Base-by-base conservation (phyloP, 2,888 invertebrate genomes). In the Neria commutata region DNA sequence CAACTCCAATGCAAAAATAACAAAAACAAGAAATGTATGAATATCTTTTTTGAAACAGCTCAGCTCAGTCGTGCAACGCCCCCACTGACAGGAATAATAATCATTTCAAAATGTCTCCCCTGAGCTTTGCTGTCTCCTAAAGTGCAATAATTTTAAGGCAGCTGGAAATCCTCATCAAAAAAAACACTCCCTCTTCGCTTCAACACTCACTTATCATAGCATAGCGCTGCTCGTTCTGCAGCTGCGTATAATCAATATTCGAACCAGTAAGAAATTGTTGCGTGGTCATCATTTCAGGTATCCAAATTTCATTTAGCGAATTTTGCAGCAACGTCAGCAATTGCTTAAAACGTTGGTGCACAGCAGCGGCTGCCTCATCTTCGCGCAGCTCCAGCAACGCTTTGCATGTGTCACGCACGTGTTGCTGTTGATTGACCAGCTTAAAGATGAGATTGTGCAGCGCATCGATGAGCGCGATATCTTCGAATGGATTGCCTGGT, bases 401-500 rank as follows among this genome's bases (percentile, higher is more conserved):
- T 55, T 84, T 83, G 66, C 84, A 84, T 45, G 86, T 74, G 71
- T 87, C 85, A 70, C 80, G 84, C 6, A 86, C 84, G 64, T 84
- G 84, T 68, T 84, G 80, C 74, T 87, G 86, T 68, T 88, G 79
- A 24, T 84, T 83, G 70, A 85, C 86, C 1, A 87, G 83, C 54
- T 85, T 84, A 16, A 81, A 83, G 48, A 91, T 85, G 24, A 89
- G 83, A 61, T 85, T 85, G 72, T 92, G 86, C 23, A 93, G 80
- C 3, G 88, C 87, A 83, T 89, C 86, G 54, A 92, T 85, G 58
- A 93, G 78, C 1, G 94, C 95, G 24, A 92, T 86, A 76, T 96
- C 95, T 84, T 98, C 97, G 80, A 89, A 92, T 51, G 87, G 87
- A 67, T 93, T 93, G 16, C 97, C 97, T 80, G 93, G 91, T 77